These are phyloP conservation scores for Stomatorhinus walkeri DNA, from an alignment of 2,797 vertebrate species.

Conservation along the genomic window DNA sequence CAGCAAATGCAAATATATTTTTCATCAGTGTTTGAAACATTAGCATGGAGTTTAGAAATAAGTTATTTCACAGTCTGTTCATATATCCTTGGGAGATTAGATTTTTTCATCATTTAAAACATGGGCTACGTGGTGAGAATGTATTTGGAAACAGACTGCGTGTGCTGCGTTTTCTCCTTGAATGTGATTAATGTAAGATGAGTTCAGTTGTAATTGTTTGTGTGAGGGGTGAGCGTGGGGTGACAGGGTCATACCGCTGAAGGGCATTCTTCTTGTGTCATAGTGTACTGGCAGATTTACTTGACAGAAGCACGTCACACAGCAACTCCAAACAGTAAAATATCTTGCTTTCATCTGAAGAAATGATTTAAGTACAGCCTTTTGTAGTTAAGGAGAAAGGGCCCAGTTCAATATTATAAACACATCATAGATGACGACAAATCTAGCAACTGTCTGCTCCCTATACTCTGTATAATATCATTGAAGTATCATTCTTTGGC, in stretches of 20 bases:
- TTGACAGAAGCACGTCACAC: slow-evolving; percentile 22
- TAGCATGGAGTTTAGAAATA: background rate
- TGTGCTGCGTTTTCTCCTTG: slow-evolving; percentile 63
- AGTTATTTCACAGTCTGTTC: background rate
- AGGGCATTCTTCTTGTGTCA: slow-evolving; percentile 24
- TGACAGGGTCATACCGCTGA: slow-evolving; percentile 15
- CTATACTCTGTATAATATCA: background rate
- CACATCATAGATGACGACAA: background rate
- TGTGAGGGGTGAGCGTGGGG: slow-evolving; percentile 36
- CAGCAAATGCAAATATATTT: background rate
- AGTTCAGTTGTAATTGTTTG: slow-evolving; percentile 67
- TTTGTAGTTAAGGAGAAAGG: background rate
- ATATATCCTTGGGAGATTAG: background rate
- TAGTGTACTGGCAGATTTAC: slow-evolving; percentile 23
- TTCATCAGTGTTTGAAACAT: background rate
- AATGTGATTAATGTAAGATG: slow-evolving; percentile 63
- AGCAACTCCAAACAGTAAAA: slow-evolving; percentile 18
- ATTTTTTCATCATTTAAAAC: background rate
- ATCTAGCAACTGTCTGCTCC: background rate
- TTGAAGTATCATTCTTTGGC: background rate
- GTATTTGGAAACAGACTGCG: slow-evolving; percentile 56
- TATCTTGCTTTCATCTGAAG: slow-evolving; percentile 36
- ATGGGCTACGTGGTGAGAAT: background rate
- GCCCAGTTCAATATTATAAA: background rate
- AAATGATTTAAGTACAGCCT: slow-evolving; percentile 28